Evolutionary conservation across 1,140 invertebrate genomes (phyloP).

Genomic region (Spodoptera litura): DNA sequence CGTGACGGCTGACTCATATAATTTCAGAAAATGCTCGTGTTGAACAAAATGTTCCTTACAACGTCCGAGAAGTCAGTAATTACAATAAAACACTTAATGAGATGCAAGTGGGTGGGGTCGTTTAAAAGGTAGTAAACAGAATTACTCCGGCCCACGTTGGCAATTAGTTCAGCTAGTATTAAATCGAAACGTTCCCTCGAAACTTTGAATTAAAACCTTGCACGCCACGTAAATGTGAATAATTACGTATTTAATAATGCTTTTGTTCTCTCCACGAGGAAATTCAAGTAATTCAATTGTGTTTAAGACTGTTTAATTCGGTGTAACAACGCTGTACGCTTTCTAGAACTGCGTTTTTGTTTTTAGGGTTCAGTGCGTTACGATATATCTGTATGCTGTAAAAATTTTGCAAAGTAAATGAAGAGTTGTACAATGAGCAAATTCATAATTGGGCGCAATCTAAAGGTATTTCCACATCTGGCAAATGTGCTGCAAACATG

Average conservation of each 20-base stretch:
- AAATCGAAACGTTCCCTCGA: constrained; percentile 77
- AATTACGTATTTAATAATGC: constrained; percentile 86
- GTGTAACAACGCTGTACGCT: constrained; percentile 68
- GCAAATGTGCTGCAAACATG: no score
- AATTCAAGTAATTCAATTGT: constrained; percentile 86
- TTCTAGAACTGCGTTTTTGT: constrained; percentile 66
- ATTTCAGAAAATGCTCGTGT: constrained; percentile 47
- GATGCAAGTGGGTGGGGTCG: constrained; percentile 76
- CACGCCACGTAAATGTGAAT: constrained; percentile 84
- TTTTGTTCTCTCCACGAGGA: constrained; percentile 84
- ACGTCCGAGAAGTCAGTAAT: constrained; percentile 62
- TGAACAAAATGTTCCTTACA: constrained; percentile 47
- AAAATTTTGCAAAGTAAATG: no score
- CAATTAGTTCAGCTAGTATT: constrained; percentile 85
- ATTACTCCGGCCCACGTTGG: constrained; percentile 80
- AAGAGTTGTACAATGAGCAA: no score
- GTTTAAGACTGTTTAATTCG: constrained; percentile 82
- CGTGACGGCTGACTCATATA: constrained; percentile 48
- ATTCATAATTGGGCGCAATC: no score
- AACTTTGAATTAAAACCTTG: constrained; percentile 82
- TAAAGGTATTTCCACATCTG: no score
- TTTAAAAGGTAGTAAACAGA: constrained; percentile 85
- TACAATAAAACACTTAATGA: constrained; percentile 70
- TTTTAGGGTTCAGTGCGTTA: constrained; percentile 22
- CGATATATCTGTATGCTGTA: no score